Evolutionary conservation across 2,888 invertebrate species (phyloP).

Genomic region (Electrophaes corylata): DNA sequence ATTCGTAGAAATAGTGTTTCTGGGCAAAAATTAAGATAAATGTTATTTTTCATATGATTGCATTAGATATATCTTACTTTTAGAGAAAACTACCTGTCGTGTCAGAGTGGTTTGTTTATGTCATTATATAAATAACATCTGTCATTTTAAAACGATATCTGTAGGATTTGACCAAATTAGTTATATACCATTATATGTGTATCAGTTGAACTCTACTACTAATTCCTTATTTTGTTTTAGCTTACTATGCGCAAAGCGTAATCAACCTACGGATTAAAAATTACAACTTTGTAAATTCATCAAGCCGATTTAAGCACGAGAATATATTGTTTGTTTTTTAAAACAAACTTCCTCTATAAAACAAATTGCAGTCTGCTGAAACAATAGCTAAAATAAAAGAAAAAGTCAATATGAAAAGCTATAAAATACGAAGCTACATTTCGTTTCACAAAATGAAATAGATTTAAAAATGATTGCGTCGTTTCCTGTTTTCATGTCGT

Average conservation of each 20-base stretch:
- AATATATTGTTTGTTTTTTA: background rate
- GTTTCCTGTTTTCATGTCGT: constrained; percentile 42
- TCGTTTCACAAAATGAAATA: constrained; percentile 41
- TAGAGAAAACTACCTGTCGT: no score
- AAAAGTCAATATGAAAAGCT: constrained; percentile 20
- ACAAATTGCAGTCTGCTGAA: background rate
- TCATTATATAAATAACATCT: no score
- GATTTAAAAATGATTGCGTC: constrained; percentile 36
- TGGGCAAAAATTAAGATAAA: no score
- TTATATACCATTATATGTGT: no score
- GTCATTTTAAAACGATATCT: no score
- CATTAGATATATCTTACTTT: no score
- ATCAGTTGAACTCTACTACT: background rate
- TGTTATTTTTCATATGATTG: no score
- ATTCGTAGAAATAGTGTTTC: background rate
- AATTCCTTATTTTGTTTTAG: background rate
- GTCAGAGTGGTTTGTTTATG: no score
- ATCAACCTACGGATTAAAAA: background rate
- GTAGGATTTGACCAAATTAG: no score
- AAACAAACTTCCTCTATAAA: background rate
- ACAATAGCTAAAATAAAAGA: constrained; percentile 19
- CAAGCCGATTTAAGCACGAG: background rate
- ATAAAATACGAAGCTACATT: constrained; percentile 37
- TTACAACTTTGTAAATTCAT: background rate
- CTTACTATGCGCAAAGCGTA: background rate